Base-by-base conservation (phyloP, 2,888 invertebrate species). In the Ornithoptera alexandrae region DNA sequence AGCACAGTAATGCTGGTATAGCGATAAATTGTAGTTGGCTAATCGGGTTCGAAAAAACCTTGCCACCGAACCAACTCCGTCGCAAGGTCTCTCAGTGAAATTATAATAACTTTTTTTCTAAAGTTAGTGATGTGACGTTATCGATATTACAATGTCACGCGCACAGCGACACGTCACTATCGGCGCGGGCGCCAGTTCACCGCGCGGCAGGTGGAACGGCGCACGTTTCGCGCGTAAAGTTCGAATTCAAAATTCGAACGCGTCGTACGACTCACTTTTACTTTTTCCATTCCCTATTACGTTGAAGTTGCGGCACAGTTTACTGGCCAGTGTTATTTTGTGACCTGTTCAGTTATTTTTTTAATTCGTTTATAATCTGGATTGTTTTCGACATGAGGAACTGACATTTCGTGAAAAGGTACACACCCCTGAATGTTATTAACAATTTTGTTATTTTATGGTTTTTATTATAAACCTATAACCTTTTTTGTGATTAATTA, bases 131-230 rank as follows among this genome's bases (percentile, higher is more conserved):
- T 56, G 53, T 39, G 36, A 17, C 53, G 39, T 60, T 68, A 68
- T 63, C 68, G 64, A 68, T 60, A 53, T 58, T 22, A 53, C 17
- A 36, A 12, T 22, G 18, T n/a, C 39, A 22, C 50, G 36, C 18
- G 36, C 18, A 36, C 24, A 39, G 46, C 30, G 20, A 58, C 61
- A 17, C 65, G 66, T 69, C 80, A 76, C 80, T 78, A 79, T 76
- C 75, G 79, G 79, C 76, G 81, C 76, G 75, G 76, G 81, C 78
- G 78, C 77, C 87, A 89, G 88, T 89, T 75, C 71, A 73, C 80
- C 79, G 82, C 81, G 82, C 79, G 84, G 75, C 88, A 88, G 89
- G 89, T 89, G 84, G 78, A 78, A 74, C 72, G 68, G 77, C 79
- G 84, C 85, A 86, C 87, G 88, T 78, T 64, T 75, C 71, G 53